Conservation (phyloP, 2,113 vertebrate species). For the Platycercus adscitus region DNA sequence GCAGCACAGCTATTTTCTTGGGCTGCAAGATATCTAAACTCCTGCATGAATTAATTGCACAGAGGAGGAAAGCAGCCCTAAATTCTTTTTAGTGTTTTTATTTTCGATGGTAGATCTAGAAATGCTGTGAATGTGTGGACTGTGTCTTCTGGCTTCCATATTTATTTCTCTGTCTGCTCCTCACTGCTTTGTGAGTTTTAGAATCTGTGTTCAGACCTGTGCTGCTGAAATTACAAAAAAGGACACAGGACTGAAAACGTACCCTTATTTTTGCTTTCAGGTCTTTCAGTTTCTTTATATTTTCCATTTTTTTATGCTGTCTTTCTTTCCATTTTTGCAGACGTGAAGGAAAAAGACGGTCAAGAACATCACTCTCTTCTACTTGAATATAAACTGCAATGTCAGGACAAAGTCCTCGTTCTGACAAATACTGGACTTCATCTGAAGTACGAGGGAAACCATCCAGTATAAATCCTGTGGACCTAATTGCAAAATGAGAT, state of each 20-base stretch:
- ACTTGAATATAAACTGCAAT: constrained; percentile 76
- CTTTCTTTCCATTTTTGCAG: constrained; percentile 82
- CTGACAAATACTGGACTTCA: constrained; percentile 82
- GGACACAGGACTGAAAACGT: neutral
- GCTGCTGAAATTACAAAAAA: neutral
- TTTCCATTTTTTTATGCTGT: constrained; percentile 61
- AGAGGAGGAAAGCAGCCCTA: neutral
- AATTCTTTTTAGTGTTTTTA: neutral
- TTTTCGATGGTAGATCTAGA: neutral
- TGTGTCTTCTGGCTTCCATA: neutral
- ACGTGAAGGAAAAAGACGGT: constrained; percentile 79
- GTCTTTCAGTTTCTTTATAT: constrained; percentile 74
- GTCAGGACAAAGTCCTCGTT: constrained; percentile 87
- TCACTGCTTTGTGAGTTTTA: neutral
- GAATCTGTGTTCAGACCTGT: neutral
- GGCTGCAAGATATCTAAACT: neutral
- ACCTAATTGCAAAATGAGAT: constrained; percentile 75
- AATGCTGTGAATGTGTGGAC: neutral
- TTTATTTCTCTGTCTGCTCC: neutral
- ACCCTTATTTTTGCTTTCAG: constrained; percentile 82
- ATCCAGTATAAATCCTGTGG: constrained; percentile 92
- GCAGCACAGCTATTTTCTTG: neutral
- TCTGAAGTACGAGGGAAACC: constrained; percentile 85
- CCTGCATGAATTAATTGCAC: neutral
- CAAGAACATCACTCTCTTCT: constrained; percentile 78